Base-by-base conservation (phyloP, 1,140 invertebrate species). In the Olivierus martensii region DNA sequence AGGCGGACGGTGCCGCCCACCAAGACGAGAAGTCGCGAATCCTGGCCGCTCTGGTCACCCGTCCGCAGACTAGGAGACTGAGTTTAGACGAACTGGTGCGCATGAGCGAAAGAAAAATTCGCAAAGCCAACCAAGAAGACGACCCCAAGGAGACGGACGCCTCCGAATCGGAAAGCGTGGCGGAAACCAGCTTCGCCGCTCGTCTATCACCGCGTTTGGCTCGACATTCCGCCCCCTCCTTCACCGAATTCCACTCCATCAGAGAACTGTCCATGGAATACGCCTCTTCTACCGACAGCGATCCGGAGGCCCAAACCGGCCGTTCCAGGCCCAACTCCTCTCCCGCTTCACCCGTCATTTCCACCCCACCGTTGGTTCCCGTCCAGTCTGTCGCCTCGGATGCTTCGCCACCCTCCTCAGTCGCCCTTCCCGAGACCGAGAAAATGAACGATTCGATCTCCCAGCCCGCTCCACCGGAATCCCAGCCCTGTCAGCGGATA, bases 11-110 rank as follows among this genome's bases (percentile, higher is more conserved):
- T 6, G 79, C 81, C 64, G 82, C 80, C 62, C 81, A 82, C 62
- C 79, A 81, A 18, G 56, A 51, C 11, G 56, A 57, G 18, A 57
- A 50, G 19, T 53, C 51, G 3, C 41, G 56, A 67, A 82, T 84
- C 49, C 70, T 84, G 5, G 79, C 83, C 62, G 80, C 82, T 61
- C 67, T 84, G 11, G 77, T 84, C 2, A 71, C 75, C 3, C 9
- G 4, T 28, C 58, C 60, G 63, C 69, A 61, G 7, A 51, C 51
- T 0, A 35, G 60, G 11, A 28, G 62, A 6, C 58, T 64, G 52
- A 67, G 66, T 52, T 55, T 69, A 9, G 79, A 77, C 45, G 80
- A 83, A 60, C 71, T 82, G 17, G 79, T 82, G 55, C 77, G 79
- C 58, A 73, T 82, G 72, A 79, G 74, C 38, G 79, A 81, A 49